Evolutionary conservation across 2,113 vertebrate species (phyloP), one percentile per base, ranked within the genome.

Genomic region (Paralichthys olivaceus): DNA sequence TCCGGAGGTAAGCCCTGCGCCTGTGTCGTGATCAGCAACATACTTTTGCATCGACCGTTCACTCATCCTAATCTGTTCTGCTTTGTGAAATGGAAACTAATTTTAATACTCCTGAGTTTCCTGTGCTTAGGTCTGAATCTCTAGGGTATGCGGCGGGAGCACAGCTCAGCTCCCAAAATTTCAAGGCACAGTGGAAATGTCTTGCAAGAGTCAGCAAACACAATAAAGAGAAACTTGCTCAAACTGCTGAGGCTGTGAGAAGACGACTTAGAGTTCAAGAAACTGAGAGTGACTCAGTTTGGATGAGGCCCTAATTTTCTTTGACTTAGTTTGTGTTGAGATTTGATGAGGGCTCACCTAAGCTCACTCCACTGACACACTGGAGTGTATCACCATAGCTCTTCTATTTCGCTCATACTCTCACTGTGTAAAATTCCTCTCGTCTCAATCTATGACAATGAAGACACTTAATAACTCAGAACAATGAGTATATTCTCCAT

Each of bases 1-100:
- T 97, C 80, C 93, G 92, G 43, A 92, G 74, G 91, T 92, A 65
- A 72, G 22, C 4, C 1, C 11, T 14, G 25, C 23, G 37, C 17
- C 61, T 53, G 13, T 14, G 17, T 37, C 34, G 60, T 28, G 57
- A 80, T 43, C 26, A 29, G 7, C 7, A 9, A 26, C 13, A 7
- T 1, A 14, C n/a, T 13, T 29, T 6, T 3, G 6, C 22, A 25
- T 2, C 0, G 1, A 22, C 13, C 7, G 7, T 20, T 61, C 56
- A 40, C 43, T 34, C 17, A 14, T 22, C 0, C 37, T 20, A n/a
- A 62, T 71, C 47, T 61, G 26, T 45, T 67, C 70, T 57, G 29
- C 53, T 80, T 78, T 73, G 43, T 65, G 26, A 40, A 72, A 22
- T 53, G 69, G 69, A 43, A 69, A 58, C 66, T 62, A 4, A 37